phyloP scores from a whole-genome alignment of 2,113 vertebrate genomes.

The Motacilla alba region DNA sequence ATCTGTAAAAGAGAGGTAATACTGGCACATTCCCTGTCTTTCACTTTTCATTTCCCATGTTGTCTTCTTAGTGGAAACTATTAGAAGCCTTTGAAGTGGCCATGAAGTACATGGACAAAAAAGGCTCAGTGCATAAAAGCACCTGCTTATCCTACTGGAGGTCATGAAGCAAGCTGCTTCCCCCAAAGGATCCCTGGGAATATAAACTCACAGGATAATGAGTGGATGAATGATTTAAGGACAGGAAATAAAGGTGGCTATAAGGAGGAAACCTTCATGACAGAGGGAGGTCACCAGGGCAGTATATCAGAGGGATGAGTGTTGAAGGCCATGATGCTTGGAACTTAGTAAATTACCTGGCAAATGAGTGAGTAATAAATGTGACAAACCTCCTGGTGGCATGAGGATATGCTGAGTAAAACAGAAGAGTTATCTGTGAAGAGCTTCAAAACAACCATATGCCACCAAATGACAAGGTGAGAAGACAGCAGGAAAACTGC shows the following conservation, averaged over 20 bases:
- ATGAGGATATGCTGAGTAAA: neutral
- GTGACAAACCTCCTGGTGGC: neutral
- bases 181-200: neutral
- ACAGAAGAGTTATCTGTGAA: neutral
- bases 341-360: neutral
- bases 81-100: neutral
- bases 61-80: neutral
- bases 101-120: neutral
- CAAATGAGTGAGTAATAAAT: neutral
- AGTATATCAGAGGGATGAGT: neutral
- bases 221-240: neutral
- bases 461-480: constrained; percentile 4
- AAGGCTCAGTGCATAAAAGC: neutral
- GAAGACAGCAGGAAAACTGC: neutral
- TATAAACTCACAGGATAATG: neutral
- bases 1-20: neutral
- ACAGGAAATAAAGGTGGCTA: neutral
- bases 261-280: neutral
- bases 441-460: neutral
- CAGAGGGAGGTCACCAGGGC: neutral
- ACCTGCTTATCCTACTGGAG: neutral
- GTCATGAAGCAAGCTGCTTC: neutral
- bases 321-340: neutral
- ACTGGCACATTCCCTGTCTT: neutral
- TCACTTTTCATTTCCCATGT: neutral